Evolutionary conservation across 2,797 vertebrate genomes (phyloP).

Genomic region (Hippoglossus hippoglossus): DNA sequence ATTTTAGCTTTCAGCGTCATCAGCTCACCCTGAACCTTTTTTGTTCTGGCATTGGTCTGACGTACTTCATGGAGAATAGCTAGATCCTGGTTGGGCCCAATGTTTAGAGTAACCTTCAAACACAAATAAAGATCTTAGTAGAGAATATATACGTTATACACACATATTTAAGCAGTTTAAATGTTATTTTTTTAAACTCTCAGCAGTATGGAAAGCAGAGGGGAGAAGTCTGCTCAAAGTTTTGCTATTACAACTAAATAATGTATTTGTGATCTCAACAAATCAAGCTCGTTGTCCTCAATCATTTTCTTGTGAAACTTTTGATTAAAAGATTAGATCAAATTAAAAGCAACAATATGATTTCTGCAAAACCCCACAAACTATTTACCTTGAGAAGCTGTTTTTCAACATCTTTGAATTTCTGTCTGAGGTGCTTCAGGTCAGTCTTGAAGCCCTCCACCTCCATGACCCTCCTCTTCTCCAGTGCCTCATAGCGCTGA

Average conservation of each 20-base stretch:
- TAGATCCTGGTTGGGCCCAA: slow-evolving; percentile 91
- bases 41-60: slow-evolving; percentile 88
- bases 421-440: slow-evolving; percentile 91
- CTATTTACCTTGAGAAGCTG: slow-evolving; percentile 90
- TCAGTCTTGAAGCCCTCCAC: slow-evolving; percentile 96
- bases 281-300: background rate
- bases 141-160: background rate
- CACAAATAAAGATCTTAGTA: background rate
- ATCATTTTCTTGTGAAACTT: background rate
- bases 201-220: background rate
- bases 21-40: slow-evolving; percentile 92
- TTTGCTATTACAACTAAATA: background rate
- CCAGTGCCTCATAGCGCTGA: slow-evolving; percentile 91
- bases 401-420: slow-evolving; percentile 93
- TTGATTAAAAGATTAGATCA: too few relatives aligned
- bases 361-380: background rate
- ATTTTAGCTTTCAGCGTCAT: slow-evolving; percentile 94
- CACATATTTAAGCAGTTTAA: background rate
- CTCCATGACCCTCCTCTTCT: slow-evolving; percentile 92
- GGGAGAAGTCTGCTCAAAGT: too few relatives aligned
- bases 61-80: slow-evolving; percentile 91
- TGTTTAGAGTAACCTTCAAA: slow-evolving; percentile 86
- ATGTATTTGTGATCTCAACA: background rate
- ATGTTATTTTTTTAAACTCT: background rate
- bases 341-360: too few relatives aligned